Evolutionary conservation across 2,797 vertebrate species (phyloP), one percentile per base, ranked within the genome.

Genomic region (Picus viridis): DNA sequence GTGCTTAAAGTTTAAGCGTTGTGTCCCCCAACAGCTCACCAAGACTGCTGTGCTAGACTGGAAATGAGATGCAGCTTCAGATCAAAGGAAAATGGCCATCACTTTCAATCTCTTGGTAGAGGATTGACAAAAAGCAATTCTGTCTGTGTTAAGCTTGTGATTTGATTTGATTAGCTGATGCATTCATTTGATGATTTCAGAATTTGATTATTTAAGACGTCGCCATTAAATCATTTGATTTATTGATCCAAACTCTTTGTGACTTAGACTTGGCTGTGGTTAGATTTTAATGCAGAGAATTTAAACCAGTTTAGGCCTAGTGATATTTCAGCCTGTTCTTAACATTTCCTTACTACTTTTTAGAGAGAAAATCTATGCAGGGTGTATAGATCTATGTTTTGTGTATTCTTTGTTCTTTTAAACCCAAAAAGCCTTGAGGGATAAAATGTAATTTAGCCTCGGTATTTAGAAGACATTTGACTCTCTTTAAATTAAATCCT

Each of bases 101-200:
- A 16, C 13, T 69, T 92, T 64, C 87, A 81, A 19, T 92, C 47
- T 85, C 76, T 81, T 73, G 27, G 43, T 54, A 63, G n/a, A 92
- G 79, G 67, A 94, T 72, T 92, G 91, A 93, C 81, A 79, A 49
- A 94, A 94, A 93, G 57, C 64, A 78, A 89, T 95, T 95, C 74
- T 62, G 8, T 63, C 53, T 87, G 41, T 61, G 26, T 78, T 76
- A 93, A 89, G 59, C 26, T 89, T 65, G 51, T 80, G 78, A 75
- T 90, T 87, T 73, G 57, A 83, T 92, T 86, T 65, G 59, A 94
- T 92, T 89, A 83, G 63, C 47, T 89, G 70, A 47, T 90, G 87
- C 76, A 88, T 93, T 92, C 67, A 72, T 78, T 72, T 10, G 6
- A 58, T 61, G 64, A 75, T 88, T 92, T 87, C 79, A 86, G 56